Evolutionary conservation across 2,888 invertebrate species (phyloP), one percentile per base, ranked within the genome.

Genomic region (Allygus modestus): DNA sequence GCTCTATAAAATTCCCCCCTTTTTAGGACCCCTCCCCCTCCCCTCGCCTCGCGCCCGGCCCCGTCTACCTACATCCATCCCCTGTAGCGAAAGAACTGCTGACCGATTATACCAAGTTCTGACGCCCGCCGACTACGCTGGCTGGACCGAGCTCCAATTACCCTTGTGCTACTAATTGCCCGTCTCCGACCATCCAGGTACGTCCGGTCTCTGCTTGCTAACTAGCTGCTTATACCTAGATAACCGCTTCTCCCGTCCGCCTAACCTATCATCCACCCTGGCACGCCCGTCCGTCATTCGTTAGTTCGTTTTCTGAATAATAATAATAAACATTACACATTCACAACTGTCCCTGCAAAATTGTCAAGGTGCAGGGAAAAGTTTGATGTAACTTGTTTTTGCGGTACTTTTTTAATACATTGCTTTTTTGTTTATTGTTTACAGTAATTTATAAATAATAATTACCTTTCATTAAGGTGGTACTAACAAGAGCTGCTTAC

Each of bases 51-150:
- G 58, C 58, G 54, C 61, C 81, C 82, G 85, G 88, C 87, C 87
- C 88, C 88, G 86, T 87, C 85, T 87, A 89, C 85, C 87, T 81
- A 81, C 85, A 84, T 83, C 84, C 54, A 84, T 85, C 28, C 71
- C 77, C 81, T 81, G 84, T 84, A 69, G 84, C 84, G 77, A 85
- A 85, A 85, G 85, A 85, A 85, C 77, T 85, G 84, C 83, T 83
- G 85, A 75, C 61, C 85, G 85, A 85, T 85, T 85, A 84, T 84
- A 83, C 85, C 65, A 83, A 83, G 85, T 85, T 82, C 83, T 81
- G 54, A 71, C 37, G 58, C 73, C 23, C 73, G 79, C 58, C 58
- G 79, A 28, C 79, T 0, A 41, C 79, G 37, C 17, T n/a, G 33
- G 7, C 58, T 23, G 58, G 54, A 33, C n/a, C 33, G 20, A 28